Evolutionary conservation across 2,113 vertebrate genomes (phyloP), one percentile per base, ranked within the genome.

Genomic region (Anarhynchus alexandrinus): DNA sequence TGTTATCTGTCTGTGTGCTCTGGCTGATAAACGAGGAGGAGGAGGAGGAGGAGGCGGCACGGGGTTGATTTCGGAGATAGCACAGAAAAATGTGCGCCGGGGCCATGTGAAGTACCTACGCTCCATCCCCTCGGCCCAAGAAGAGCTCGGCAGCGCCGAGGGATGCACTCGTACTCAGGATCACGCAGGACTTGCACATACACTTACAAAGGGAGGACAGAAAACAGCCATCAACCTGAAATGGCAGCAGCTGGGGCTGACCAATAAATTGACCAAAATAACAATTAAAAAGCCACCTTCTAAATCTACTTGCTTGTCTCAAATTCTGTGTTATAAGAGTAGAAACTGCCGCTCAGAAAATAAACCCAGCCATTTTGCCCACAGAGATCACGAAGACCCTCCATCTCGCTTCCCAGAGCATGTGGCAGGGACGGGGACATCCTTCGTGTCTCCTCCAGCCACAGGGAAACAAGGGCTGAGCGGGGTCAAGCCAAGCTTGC

Each of bases 1-100:
- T 98, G 98, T 99, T 97, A 98, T 99, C 98, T 98, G 98, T 98
- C 98, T 98, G 97, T 97, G 97, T 97, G 96, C 97, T 95, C 96
- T 83, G 96, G 96, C 95, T 80, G 98, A 98, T 98, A 98, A 98
- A 98, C 95, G 92, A 96, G 95, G 93, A 97, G 96, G 93, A 89
- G n/a, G n/a, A n/a, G n/a, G 92, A 96, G 95, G 93, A 97, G 96
- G 73, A 71, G 87, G 82, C 30, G 80, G 96, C 25, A 45, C 32
- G 19, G 85, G 88, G 86, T 93, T 96, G 98, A 98, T 98, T 93
- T 61, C 5, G 80, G 88, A 97, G 98, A 98, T 97, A 98, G 94
- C 2, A 15, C 52, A 57, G 89, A 74, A 84, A 96, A 96, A 74
- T 19, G 45, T 43, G 1, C 14, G 12, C 62, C 1, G 2, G 40